Evolutionary conservation across 1,140 invertebrate species (phyloP).

Genomic region (Pseudoatta argentina): DNA sequence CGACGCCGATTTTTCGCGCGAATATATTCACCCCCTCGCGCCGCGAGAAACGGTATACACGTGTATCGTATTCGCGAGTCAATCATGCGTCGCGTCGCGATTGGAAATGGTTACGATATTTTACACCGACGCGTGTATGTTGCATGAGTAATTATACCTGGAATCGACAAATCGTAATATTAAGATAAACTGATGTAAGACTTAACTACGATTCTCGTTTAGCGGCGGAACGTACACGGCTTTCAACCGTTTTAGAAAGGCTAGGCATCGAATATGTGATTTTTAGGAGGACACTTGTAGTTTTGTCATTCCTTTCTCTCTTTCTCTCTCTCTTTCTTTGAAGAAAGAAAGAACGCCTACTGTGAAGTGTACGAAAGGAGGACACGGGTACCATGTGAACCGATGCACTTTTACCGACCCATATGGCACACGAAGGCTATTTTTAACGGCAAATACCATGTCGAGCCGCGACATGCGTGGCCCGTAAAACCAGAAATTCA

Average conservation of each 20-base stretch:
- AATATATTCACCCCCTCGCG: conserved; percentile 2
- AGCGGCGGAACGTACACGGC: neutral
- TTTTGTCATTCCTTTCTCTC: conserved; percentile 23
- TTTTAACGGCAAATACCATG: conserved; percentile 77
- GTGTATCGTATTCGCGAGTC: conserved; percentile 11
- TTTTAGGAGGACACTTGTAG: conserved; percentile 20
- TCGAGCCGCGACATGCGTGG: conserved; percentile 31
- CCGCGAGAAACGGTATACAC: neutral
- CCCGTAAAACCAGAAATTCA: conserved; percentile 51
- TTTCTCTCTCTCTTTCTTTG: conserved; percentile 1
- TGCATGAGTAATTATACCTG: conserved; percentile 34
- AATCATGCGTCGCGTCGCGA: conserved; percentile 33
- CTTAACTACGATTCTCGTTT: neutral
- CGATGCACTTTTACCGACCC: conserved; percentile 75
- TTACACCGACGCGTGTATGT: conserved; percentile 23
- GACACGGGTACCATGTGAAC: conserved; percentile 64
- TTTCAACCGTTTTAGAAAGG: conserved; percentile 3
- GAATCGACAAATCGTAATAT: conserved; percentile 34
- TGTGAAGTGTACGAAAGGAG: conserved; percentile 62
- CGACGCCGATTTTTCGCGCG: conserved; percentile 20
- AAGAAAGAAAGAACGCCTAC: neutral
- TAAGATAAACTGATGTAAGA: conserved; percentile 16
- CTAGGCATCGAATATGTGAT: neutral
- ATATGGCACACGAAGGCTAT: conserved; percentile 76
- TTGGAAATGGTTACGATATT: conserved; percentile 25